Evolutionary conservation across 1,140 invertebrate species (phyloP), one percentile per base, ranked within the genome.

Genomic region (Nasonia longicornis): DNA sequence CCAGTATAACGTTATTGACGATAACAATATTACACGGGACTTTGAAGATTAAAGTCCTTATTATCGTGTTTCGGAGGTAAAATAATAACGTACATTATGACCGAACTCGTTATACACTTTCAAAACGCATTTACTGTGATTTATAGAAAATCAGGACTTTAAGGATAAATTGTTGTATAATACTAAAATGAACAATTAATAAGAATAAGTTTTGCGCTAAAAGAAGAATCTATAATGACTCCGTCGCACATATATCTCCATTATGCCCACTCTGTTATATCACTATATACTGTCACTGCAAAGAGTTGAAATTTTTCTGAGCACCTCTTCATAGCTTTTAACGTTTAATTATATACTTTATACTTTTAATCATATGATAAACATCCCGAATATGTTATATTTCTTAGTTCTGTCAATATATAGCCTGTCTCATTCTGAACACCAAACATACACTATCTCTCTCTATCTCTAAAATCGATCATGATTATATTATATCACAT

Each of bases 251-350:
- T 58, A 20, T 58, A 58, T 58, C 52, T 58, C 7, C 52, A 58
- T 58, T 58, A 58, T 58, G 52, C 52, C 52, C 52, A 58, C 52
- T 58, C 48, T 58, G 16, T n/a, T 58, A 58, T n/a, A 58, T 58
- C 52, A 58, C 52, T 58, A 58, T 58, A n/a, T 67, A 26, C 26
- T 67, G 26, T 38, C 12, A 71, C 67, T 38, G 48, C 48, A 71
- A 69, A 35, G 12, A 31, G 64, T 63, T 63, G 71, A 22, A 52
- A 2, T 14, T 69, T 29, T 22, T 58, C 14, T 38, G 22, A 70
- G 77, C 77, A 79, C 77, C 3, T 14, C 22, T 79, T 71, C 45
- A 64, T n/a, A 48, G 69, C 48, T 72, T 80, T 80, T 22, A 45
- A 42, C 70, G 35, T 58, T 48, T 58, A 38, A 58, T 58, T 58